Evolutionary conservation across 2,113 vertebrate species (phyloP).

Genomic region (Irena cyanogastra): DNA sequence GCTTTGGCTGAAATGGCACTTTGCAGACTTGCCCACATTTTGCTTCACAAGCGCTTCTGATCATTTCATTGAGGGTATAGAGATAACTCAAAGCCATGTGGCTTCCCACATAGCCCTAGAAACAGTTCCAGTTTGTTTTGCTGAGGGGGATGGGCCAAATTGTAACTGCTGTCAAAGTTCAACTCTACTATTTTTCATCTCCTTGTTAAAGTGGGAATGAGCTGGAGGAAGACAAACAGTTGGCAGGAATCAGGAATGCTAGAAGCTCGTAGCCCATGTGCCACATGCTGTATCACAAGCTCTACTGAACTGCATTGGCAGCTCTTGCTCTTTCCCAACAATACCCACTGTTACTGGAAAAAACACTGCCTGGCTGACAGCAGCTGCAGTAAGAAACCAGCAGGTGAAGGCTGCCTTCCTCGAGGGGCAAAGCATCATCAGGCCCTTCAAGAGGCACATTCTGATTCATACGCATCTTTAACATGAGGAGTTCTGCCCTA

Average conservation of each 20-base stretch:
- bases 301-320: accelerated
- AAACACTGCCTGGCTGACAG: accelerated
- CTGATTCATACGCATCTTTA: neutral
- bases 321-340: neutral
- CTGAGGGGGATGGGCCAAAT: neutral
- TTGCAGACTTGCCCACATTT: neutral
- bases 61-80: neutral
- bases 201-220: neutral
- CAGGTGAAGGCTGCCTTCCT: neutral
- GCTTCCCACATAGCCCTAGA: neutral
- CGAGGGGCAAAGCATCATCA: neutral
- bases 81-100: neutral
- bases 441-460: neutral
- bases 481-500: neutral
- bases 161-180: neutral
- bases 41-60: neutral
- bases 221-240: neutral
- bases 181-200: neutral
- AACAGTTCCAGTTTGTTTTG: neutral
- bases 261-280: neutral
- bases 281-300: neutral
- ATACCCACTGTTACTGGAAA: neutral
- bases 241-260: neutral
- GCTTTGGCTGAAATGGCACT: neutral
- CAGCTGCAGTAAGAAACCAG: neutral